Evolutionary conservation across 2,888 invertebrate genomes (phyloP).

Genomic region (Ochropacha duplaris): DNA sequence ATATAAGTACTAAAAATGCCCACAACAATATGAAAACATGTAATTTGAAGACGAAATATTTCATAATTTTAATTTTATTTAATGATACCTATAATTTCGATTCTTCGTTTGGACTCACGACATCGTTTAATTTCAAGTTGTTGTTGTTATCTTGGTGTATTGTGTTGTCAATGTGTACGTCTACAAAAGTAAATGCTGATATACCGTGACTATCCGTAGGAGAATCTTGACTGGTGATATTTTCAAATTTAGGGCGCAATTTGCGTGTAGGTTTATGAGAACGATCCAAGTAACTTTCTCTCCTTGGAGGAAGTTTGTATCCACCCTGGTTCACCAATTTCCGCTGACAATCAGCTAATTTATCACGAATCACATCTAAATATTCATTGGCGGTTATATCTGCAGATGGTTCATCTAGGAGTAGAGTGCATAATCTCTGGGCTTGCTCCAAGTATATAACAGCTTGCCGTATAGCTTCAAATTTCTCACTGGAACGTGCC

Average conservation of each 20-base stretch:
- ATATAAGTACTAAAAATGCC: too few species aligned
- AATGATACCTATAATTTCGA: conserved; percentile 57
- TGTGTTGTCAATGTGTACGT: conserved; percentile 57
- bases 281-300: conserved; percentile 53
- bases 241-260: conserved; percentile 58
- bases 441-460: conserved; percentile 88
- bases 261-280: conserved; percentile 44
- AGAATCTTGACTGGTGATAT: conserved; percentile 60
- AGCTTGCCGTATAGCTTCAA: conserved; percentile 84
- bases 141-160: conserved; percentile 30
- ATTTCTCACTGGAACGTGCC: conserved; percentile 85
- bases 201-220: conserved; percentile 53
- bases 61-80: not conserved
- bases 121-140: conserved; percentile 43
- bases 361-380: conserved; percentile 78
- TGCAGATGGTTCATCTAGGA: conserved; percentile 82
- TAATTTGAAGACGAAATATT: not conserved
- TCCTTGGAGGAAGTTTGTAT: conserved; percentile 64
- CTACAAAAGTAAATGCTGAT: conserved; percentile 65
- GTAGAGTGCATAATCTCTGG: conserved; percentile 84
- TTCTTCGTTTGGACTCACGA: conserved; percentile 50
- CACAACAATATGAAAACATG: too few species aligned
- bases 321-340: conserved; percentile 68
- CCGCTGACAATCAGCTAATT: conserved; percentile 73
- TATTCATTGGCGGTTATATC: conserved; percentile 80